Evolutionary conservation across 92 coral and sea anemone species (phyloP).

Genomic region (Phymanthus crucifer): DNA sequence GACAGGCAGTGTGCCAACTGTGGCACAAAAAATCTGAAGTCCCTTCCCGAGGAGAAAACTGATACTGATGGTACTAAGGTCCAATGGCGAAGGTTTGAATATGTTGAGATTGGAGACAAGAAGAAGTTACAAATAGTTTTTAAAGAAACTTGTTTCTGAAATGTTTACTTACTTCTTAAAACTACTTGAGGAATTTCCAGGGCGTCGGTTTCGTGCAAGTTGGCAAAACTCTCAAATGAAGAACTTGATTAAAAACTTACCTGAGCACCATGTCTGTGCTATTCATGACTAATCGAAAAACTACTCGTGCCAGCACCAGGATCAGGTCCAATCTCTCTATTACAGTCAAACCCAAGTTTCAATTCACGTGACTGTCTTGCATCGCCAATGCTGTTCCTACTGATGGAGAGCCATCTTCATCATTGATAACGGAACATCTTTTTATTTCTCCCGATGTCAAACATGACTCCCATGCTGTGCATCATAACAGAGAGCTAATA

Average conservation of each 20-base stretch:
- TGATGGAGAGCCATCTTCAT: not conserved
- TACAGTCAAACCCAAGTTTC: constrained; percentile 38
- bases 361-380: constrained; percentile 38
- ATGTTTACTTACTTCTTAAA: constrained; percentile 25
- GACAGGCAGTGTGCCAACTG: not conserved
- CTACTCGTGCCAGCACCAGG: constrained; percentile 34
- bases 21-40: not conserved
- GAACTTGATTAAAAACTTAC: constrained; percentile 32
- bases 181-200: constrained; percentile 30
- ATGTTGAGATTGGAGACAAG: constrained; percentile 2
- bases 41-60: not conserved
- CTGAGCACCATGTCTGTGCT: constrained; percentile 25
- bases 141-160: constrained; percentile 21
- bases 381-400: constrained; percentile 41
- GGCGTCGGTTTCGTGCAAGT: constrained; percentile 60
- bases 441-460: constrained; percentile 46
- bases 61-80: not conserved
- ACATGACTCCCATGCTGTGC: constrained; percentile 63
- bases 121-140: constrained; percentile 30
- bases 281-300: constrained; percentile 46
- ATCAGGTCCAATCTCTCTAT: constrained; percentile 42
- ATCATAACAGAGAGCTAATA: constrained; percentile 25
- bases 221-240: constrained; percentile 55
- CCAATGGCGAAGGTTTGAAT: constrained; percentile 29
- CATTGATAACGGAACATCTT: constrained; percentile 33